Evolutionary conservation across 1,140 invertebrate genomes (phyloP), one percentile per base, ranked within the genome.

Genomic region (Lepidotrigona ventralis): DNA sequence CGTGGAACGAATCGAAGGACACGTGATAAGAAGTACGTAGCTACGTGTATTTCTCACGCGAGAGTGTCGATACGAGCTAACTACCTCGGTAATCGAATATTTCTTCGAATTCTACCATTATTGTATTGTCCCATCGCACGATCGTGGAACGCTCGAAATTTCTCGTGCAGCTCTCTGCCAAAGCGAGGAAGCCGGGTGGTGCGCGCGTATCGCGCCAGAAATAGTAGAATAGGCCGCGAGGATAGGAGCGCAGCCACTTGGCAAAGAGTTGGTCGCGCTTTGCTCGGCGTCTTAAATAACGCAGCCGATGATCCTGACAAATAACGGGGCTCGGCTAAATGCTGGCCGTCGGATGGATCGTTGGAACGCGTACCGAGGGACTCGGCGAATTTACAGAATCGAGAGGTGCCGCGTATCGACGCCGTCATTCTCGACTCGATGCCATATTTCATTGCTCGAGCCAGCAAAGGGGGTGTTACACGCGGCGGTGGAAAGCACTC

Each of bases 231-330:
- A 78, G 68, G 68, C 29, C 58, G 46, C 26, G 69, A 23, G 17
- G 80, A 56, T 58, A 82, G 73, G 51, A 39, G 8, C 68, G 23
- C 26, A 21, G 39, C 17, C 21, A 63, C 74, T 83, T 83, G 81
- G 81, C 81, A 83, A 71, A 46, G 66, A 63, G 33, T 60, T 78
- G 66, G 81, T 56, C 54, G 54, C 63, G 19, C 17, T 76, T 33
- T 68, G n/a, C 64, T 78, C 29, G 21, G 21, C 21, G 64, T 78
- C 73, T 68, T 51, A 78, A 82, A 69, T 82, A 82, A 82, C 64
- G 64, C 39, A 66, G n/a, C 39, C 73, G 64, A 82, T 77, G 73
- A 82, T 82, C 81, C 74, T 78, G 81, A 82, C 74, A 60, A 82
- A 70, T 78, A 53, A 70, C 81, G 39, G 53, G 64, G 39, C 56